These are phyloP conservation scores for Ptilonorhynchus violaceus DNA, from an alignment of 2,113 vertebrate species.

Conservation along the genomic window DNA sequence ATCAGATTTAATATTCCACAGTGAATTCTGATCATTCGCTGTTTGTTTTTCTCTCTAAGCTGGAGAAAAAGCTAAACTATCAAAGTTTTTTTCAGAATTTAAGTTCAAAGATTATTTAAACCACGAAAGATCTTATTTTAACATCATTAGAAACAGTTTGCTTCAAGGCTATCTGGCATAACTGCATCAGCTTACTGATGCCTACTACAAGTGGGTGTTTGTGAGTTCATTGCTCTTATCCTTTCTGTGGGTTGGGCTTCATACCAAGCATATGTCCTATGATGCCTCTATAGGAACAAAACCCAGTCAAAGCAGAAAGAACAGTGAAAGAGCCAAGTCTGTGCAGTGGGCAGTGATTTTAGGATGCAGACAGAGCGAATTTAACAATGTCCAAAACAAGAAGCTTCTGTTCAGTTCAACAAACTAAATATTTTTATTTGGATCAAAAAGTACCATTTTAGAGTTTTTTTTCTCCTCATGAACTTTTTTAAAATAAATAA, in stretches of 20 bases:
- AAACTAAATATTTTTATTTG: background rate
- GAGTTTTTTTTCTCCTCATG: background rate
- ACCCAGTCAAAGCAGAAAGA: background rate
- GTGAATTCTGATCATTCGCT: background rate
- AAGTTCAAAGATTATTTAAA: slow-evolving; percentile 6
- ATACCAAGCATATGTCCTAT: background rate
- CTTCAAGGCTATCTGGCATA: background rate
- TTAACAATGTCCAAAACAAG: background rate
- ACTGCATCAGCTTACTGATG: background rate
- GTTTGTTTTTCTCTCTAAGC: background rate
- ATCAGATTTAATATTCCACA: background rate
- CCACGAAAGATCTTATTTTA: background rate
- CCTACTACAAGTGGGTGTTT: background rate
- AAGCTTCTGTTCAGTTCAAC: background rate
- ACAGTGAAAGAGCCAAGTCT: background rate
- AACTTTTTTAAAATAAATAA: background rate
- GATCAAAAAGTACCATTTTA: background rate
- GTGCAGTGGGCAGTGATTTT: background rate
- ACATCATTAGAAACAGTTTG: background rate
- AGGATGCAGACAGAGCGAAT: background rate
- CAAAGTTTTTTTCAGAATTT: background rate
- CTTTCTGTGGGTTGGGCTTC: background rate
- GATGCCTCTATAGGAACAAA: background rate
- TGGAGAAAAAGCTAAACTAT: background rate
- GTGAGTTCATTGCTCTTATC: background rate